These are phyloP conservation scores for Mactra quadrangularis DNA, from an alignment of 1,140 invertebrate species.

Conservation along the genomic window DNA sequence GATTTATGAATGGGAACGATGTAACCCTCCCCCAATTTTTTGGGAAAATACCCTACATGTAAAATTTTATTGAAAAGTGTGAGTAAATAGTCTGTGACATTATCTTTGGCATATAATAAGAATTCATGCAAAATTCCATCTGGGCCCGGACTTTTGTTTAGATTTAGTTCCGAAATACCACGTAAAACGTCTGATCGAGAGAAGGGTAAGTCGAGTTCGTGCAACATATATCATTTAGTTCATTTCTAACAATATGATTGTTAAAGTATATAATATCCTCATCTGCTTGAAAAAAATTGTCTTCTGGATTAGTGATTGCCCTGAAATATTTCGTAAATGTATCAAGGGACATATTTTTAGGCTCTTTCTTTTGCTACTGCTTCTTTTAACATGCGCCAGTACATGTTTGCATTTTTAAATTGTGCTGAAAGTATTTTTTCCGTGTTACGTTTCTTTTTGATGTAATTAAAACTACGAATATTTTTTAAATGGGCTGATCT, in stretches of 20 bases:
- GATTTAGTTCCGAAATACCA: background rate
- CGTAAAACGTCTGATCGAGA: background rate
- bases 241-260: background rate
- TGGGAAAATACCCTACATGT: background rate
- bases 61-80: constrained; percentile 14
- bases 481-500: no score
- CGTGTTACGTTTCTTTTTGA: no score
- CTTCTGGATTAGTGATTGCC: background rate
- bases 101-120: background rate
- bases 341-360: background rate
- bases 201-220: no score
- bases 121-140: constrained; percentile 7
- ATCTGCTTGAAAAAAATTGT: constrained; percentile 2
- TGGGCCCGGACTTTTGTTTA: background rate
- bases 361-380: background rate
- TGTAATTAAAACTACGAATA: no score
- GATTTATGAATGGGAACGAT: constrained; percentile 12
- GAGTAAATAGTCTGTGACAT: background rate
- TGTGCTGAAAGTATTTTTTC: no score
- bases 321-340: constrained; percentile 16
- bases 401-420: constrained; percentile 13
- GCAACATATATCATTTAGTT: background rate
- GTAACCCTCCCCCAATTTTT: background rate
- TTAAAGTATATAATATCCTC: constrained; percentile 21
- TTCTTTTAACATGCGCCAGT: constrained; percentile 19